These are phyloP conservation scores for Hylomyscus alleni DNA, from an alignment of 2,797 vertebrate species.

Conservation along the genomic window DNA sequence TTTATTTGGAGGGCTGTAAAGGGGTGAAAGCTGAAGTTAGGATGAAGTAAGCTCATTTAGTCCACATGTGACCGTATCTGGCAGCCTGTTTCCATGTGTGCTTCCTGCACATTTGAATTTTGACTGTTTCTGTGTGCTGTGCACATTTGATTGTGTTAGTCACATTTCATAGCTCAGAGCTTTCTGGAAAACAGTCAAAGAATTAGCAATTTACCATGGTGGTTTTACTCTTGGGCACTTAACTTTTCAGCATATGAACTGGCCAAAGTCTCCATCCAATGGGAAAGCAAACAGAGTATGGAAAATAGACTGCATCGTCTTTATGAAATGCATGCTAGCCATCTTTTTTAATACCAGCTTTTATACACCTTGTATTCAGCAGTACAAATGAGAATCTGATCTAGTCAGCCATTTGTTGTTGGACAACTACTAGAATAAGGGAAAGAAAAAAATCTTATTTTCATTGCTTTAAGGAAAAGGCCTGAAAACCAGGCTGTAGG, in stretches of 20 bases:
- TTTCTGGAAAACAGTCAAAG: slow-evolving; percentile 27
- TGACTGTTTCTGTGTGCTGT: slow-evolving; percentile 33
- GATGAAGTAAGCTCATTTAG: slow-evolving; percentile 56
- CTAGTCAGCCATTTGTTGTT: background rate
- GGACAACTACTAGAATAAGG: background rate
- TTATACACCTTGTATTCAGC: background rate
- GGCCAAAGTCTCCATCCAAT: background rate
- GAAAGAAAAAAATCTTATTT: background rate
- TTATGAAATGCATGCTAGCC: background rate
- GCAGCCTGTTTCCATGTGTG: slow-evolving; percentile 45
- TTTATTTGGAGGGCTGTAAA: slow-evolving; percentile 76
- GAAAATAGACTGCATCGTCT: background rate
- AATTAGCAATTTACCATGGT: background rate
- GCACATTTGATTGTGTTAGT: background rate
- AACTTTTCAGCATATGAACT: background rate
- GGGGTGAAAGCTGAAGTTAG: slow-evolving; percentile 65
- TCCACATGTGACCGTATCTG: slow-evolving; percentile 38
- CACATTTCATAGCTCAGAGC: background rate
- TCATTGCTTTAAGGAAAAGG: slow-evolving; percentile 36
- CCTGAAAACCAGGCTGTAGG: background rate
- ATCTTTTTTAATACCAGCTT: background rate
- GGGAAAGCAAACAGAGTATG: background rate
- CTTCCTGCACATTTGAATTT: slow-evolving; percentile 42
- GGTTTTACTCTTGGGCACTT: background rate
- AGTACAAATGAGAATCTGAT: background rate